Conservation (phyloP, 2,888 invertebrate genomes). For the Esperia sulphurella region DNA sequence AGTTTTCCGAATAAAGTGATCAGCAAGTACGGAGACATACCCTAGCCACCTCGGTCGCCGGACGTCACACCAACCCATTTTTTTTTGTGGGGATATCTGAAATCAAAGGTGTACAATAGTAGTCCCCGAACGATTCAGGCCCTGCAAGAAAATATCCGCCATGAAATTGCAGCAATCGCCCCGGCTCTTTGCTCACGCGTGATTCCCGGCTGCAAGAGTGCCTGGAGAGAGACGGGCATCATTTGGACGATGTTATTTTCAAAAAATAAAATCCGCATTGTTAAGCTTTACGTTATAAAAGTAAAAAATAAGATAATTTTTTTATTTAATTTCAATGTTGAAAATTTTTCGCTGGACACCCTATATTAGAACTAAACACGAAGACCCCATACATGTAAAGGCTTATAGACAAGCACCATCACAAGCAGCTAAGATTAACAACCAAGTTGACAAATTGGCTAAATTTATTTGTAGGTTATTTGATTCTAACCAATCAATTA, state of each 20-base stretch:
- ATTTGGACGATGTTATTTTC: conserved; percentile 4
- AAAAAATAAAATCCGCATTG: conserved; percentile 2
- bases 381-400: no score
- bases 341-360: conserved; percentile 2
- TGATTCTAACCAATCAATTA: no score
- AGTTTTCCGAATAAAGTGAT: conserved; percentile 11
- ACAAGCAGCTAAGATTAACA: no score
- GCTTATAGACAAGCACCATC: no score
- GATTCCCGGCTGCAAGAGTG: conserved; percentile 11
- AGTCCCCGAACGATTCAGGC: conserved; percentile 10
- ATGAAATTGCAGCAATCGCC: conserved; percentile 14
- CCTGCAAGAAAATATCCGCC: conserved; percentile 16
- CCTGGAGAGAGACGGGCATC: background rate
- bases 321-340: conserved; percentile 1
- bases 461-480: no score
- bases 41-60: conserved; percentile 11
- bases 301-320: background rate
- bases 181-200: conserved; percentile 10
- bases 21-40: conserved; percentile 8
- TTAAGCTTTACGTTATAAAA: background rate
- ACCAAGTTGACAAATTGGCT: no score
- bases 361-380: no score
- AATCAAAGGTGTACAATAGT: conserved; percentile 11
- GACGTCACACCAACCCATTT: conserved; percentile 5
- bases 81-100: conserved; percentile 12